These are phyloP conservation scores for Drosophila equinoxialis DNA, from an alignment of 1,140 invertebrate species.

Conservation along the genomic window DNA sequence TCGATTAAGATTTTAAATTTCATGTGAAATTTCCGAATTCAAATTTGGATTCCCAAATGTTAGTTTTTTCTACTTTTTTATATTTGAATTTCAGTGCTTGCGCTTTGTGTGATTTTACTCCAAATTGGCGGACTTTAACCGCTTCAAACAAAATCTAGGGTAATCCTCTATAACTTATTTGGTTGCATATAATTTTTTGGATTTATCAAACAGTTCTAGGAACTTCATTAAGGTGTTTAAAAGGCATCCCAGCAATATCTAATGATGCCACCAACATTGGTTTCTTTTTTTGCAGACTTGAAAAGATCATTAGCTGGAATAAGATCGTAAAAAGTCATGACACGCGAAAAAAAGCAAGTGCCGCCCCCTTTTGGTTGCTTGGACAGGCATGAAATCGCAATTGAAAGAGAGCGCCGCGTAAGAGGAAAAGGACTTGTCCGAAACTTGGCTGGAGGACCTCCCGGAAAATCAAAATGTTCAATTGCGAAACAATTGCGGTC, in stretches of 20 bases:
- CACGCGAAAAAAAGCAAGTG: constrained; percentile 70
- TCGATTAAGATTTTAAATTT: no score
- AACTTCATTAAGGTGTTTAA: constrained; percentile 15
- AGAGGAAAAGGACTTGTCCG: not conserved
- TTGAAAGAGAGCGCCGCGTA: constrained; percentile 8
- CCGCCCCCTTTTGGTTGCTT: constrained; percentile 45
- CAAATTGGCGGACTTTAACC: no score
- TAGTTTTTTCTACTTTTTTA: no score
- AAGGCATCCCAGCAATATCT: constrained; percentile 8
- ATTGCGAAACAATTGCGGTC: constrained; percentile 72
- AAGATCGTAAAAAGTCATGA: constrained; percentile 78
- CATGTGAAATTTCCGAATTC: no score
- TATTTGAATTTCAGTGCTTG: no score
- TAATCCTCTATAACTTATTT: no score
- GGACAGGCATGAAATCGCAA: constrained; percentile 72
- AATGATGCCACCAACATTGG: constrained; percentile 45
- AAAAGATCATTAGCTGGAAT: constrained; percentile 78
- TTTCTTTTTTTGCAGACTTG: constrained; percentile 28
- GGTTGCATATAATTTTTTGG: not conserved
- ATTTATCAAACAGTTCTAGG: constrained; percentile 9
- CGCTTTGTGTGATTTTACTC: no score
- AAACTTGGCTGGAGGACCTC: constrained; percentile 53
- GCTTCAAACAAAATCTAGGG: no score
- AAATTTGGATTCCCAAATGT: no score
- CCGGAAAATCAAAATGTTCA: constrained; percentile 76